phyloP scores from a whole-genome alignment of 2,888 invertebrate genomes.

The Orthonychiurus folsomi region DNA sequence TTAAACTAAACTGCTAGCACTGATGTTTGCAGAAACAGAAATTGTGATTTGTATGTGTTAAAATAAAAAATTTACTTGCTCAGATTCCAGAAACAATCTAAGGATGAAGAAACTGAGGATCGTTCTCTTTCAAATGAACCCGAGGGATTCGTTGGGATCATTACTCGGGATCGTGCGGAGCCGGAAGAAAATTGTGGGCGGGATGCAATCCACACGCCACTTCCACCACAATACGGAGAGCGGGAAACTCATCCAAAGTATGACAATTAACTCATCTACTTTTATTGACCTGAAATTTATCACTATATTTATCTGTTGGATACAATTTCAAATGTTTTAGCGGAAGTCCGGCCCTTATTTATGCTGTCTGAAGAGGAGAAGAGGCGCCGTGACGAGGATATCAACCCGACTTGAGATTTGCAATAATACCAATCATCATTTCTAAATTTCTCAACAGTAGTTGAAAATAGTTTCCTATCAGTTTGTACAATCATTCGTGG shows the following conservation, averaged over 20 bases:
- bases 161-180: conserved; percentile 19
- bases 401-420: too few relatives aligned
- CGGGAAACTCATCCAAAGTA: conserved; percentile 40
- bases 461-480: too few relatives aligned
- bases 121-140: background rate
- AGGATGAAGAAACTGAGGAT: background rate
- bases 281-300: too few relatives aligned
- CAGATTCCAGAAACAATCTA: background rate
- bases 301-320: too few relatives aligned
- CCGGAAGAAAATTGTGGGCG: conserved; percentile 20
- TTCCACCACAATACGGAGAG: conserved; percentile 39
- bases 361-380: conserved; percentile 39
- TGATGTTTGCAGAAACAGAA: too few relatives aligned
- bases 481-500: too few relatives aligned
- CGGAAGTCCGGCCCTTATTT: conserved; percentile 38
- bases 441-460: too few relatives aligned
- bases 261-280: background rate
- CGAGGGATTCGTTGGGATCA: conserved; percentile 17
- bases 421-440: too few relatives aligned
- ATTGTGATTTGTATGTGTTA: too few relatives aligned
- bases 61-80: background rate
- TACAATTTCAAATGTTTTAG: too few relatives aligned
- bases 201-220: conserved; percentile 29
- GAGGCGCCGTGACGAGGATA: too few relatives aligned
- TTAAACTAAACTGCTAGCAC: too few relatives aligned